These are phyloP conservation scores for Meloidogyne floridensis DNA, from an alignment of 1,140 invertebrate genomes.

Conservation along the genomic window DNA sequence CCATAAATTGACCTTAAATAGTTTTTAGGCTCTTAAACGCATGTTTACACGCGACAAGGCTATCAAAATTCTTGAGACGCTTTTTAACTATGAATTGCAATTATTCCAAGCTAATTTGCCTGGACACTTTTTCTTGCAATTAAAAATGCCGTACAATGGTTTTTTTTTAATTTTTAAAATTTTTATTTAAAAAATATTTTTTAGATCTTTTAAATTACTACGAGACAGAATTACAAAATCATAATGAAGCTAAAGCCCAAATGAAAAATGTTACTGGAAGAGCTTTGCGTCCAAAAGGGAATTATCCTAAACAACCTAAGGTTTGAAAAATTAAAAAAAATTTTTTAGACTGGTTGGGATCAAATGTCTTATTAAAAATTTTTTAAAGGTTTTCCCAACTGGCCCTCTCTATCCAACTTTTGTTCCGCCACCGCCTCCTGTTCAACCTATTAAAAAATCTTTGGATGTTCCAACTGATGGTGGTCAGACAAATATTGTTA, in stretches of 20 bases:
- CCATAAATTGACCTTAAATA: too few relatives aligned
- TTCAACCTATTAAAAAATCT: too few relatives aligned
- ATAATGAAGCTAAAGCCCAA: neutral
- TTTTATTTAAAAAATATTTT: neutral
- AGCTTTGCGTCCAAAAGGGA: neutral
- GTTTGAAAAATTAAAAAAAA: neutral
- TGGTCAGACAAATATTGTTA: too few relatives aligned
- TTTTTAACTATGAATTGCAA: conserved; percentile 8
- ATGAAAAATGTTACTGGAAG: neutral
- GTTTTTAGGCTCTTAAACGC: neutral
- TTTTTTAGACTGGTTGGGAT: neutral
- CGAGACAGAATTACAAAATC: conserved; percentile 7
- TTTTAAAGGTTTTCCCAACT: neutral
- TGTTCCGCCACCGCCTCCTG: neutral
- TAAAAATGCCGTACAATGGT: conserved; percentile 23
- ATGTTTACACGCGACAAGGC: conserved; percentile 30
- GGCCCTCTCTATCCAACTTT: neutral
- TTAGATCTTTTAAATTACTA: conserved; percentile 9
- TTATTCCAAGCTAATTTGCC: neutral
- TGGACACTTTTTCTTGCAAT: conserved; percentile 5
- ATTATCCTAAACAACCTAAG: neutral
- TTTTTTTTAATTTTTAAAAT: neutral
- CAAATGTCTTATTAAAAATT: neutral
- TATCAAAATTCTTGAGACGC: conserved; percentile 19
- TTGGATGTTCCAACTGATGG: neutral